Conservation (phyloP, 2,888 invertebrate genomes). For the Nudaria mundana region DNA sequence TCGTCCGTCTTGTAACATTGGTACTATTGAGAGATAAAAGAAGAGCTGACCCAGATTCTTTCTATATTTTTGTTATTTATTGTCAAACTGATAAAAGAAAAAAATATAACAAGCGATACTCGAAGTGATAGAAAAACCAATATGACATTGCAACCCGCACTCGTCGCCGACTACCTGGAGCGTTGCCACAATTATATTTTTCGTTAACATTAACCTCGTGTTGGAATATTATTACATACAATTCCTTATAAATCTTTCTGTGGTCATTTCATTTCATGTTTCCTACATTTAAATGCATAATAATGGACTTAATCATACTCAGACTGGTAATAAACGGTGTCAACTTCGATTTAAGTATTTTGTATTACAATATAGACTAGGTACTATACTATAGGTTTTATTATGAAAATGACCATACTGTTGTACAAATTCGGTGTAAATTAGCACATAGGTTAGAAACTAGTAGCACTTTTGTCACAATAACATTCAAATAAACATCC, state of each 20-base stretch:
- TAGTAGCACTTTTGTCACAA: no score
- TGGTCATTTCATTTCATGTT: not conserved
- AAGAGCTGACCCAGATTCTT: no score
- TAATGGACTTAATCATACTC: not conserved
- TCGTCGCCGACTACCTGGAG: constrained; percentile 41
- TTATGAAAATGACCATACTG: no score
- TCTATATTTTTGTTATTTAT: no score
- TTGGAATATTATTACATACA: constrained; percentile 31
- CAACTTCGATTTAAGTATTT: not conserved
- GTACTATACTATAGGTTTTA: no score
- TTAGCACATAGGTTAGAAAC: no score
- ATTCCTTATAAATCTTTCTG: constrained; percentile 30
- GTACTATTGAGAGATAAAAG: no score
- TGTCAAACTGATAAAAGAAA: constrained; percentile 14
- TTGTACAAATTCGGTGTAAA: no score
- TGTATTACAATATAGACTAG: no score
- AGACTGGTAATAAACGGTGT: not conserved
- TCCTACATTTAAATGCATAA: not conserved
- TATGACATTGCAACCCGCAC: constrained; percentile 26
- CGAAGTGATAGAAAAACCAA: no score
- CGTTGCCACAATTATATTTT: constrained; percentile 39
- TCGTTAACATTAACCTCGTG: constrained; percentile 41
- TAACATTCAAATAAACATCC: no score
- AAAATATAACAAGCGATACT: constrained; percentile 30
- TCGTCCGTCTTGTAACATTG: no score